A percentile compares a stretch with the other conserved stretches of the same genome.
Evolutionary conservation across 2,888 invertebrate species (phyloP).

Genomic region (Macroteleia sp.): DNA sequence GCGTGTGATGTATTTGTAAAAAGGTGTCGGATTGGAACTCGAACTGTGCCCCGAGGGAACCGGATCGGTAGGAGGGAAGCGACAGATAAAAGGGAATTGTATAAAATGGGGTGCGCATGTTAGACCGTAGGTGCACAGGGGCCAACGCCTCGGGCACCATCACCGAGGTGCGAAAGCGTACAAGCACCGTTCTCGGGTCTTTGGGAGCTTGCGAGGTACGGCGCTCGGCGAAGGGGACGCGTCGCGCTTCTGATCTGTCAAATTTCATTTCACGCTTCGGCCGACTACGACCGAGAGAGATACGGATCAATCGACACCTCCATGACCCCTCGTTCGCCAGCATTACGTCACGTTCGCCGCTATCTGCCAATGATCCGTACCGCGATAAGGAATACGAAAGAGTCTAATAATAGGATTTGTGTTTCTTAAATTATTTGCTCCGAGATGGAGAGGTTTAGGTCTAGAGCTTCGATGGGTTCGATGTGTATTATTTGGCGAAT

Average conservation of each 20-base stretch:
- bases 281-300: constrained; percentile 67
- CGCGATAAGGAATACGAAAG: constrained; percentile 45
- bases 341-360: constrained; percentile 56
- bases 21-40: constrained; percentile 83
- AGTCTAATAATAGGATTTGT: constrained; percentile 59
- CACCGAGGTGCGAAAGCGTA: constrained; percentile 72
- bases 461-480: background rate
- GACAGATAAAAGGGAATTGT: constrained; percentile 84
- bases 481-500: constrained; percentile 11
- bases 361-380: constrained; percentile 50
- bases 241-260: constrained; percentile 81
- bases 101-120: constrained; percentile 79
- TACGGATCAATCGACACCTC: constrained; percentile 61
- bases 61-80: constrained; percentile 75
- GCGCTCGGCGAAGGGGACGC: constrained; percentile 54
- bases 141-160: constrained; percentile 75
- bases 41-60: constrained; percentile 81
- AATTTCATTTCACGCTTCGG: constrained; percentile 83
- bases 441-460: background rate
- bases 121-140: constrained; percentile 66
- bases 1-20: constrained; percentile 84
- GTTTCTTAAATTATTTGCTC: constrained; percentile 48
- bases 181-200: constrained; percentile 77
- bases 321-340: constrained; percentile 36
- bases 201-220: constrained; percentile 61